Conservation (phyloP, 2,797 vertebrate genomes). For the Falco cherrug region DNA sequence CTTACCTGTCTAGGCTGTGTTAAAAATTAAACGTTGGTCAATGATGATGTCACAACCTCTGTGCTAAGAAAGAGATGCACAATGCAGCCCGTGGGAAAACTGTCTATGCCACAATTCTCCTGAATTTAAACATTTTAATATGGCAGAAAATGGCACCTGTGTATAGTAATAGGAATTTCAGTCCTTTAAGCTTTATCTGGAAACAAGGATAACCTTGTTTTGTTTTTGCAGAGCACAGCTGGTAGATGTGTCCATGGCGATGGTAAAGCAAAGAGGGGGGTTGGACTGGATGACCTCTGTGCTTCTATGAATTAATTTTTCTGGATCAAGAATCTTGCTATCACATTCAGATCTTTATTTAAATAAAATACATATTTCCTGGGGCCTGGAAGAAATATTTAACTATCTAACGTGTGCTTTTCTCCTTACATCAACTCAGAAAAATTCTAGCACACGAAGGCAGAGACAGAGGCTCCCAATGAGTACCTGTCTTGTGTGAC, state of each 20-base stretch:
- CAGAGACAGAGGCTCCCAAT: not conserved
- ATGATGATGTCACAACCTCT: fast-evolving
- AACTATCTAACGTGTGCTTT: not conserved
- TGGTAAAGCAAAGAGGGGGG: not conserved
- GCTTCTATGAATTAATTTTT: not conserved
- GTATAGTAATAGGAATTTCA: not conserved
- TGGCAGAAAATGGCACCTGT: not conserved
- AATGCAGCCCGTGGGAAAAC: not conserved
- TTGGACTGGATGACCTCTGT: not conserved
- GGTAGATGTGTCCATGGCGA: not conserved
- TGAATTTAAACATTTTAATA: not conserved
- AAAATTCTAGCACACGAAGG: not conserved
- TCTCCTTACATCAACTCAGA: not conserved
- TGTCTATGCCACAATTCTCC: fast-evolving
- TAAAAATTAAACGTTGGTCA: not conserved
- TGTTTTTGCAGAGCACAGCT: not conserved
- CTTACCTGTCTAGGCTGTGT: not conserved
- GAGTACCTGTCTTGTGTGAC: not conserved
- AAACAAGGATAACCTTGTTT: not conserved
- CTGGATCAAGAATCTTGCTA: not conserved
- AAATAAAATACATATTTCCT: not conserved
- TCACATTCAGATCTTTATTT: not conserved
- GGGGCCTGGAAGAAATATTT: not conserved
- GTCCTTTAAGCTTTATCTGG: not conserved
- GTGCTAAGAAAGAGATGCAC: not conserved